Percentiles rank a stretch among this genome's conserved stretches.
Conservation (phyloP, 2,797 vertebrate genomes). For the Alosa sapidissima region DNA sequence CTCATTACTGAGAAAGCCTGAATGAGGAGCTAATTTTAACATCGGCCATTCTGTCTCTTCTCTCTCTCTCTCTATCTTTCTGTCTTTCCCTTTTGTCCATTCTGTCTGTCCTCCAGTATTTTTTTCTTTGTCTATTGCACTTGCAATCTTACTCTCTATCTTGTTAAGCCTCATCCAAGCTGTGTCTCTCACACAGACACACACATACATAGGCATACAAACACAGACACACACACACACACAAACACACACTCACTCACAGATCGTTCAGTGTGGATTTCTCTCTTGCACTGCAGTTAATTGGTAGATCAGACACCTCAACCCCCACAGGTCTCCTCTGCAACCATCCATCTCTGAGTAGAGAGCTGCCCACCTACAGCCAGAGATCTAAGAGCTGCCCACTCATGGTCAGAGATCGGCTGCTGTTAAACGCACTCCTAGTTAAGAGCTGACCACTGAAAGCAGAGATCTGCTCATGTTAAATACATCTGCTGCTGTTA, state of each 20-base stretch:
- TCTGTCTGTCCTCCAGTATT: background rate
- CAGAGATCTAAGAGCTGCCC: background rate
- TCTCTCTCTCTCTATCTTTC: background rate
- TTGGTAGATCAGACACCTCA: conserved; percentile 17
- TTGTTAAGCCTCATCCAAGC: background rate
- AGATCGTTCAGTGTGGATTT: background rate
- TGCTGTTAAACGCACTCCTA: background rate
- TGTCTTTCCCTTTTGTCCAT: background rate
- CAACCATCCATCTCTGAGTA: background rate
- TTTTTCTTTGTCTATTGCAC: background rate
- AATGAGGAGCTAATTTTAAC: conserved; percentile 30
- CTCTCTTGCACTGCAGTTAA: background rate
- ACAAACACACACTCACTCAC: background rate
- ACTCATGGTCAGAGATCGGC: background rate
- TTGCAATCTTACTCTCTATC: background rate
- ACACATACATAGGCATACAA: background rate
- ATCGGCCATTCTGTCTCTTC: background rate
- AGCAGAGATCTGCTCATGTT: background rate
- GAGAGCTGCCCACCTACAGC: conserved; percentile 13
- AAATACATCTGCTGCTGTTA: background rate
- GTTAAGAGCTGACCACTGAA: too few relatives aligned
- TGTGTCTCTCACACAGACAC: background rate
- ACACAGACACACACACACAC: background rate
- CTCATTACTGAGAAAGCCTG: conserved; percentile 31
- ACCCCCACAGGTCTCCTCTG: conserved; percentile 18